Percentiles rank a stretch among this genome's conserved stretches.
Conservation (phyloP, 2,888 invertebrate genomes). For the Xylota segnis region DNA sequence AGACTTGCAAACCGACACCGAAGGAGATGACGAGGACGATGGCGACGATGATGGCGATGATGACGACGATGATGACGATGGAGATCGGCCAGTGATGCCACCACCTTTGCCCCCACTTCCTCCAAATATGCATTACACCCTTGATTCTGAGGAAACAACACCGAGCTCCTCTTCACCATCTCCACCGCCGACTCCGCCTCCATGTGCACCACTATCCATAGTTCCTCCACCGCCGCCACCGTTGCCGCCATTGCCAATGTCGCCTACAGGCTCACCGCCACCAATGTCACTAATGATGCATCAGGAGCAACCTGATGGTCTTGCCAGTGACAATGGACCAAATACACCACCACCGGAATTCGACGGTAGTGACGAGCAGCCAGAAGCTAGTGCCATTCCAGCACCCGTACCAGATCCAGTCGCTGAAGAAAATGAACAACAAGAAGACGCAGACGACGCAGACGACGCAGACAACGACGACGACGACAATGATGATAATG, state of each 20-base stretch:
- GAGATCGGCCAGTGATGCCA: conserved; percentile 78
- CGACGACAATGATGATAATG: conserved; percentile 59
- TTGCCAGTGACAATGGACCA: conserved; percentile 71
- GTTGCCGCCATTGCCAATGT: conserved; percentile 74
- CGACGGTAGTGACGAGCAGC: conserved; percentile 39
- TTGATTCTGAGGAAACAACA: conserved; percentile 78
- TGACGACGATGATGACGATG: conserved; percentile 80
- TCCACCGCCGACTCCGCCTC: conserved; percentile 83
- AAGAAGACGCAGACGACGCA: conserved; percentile 15
- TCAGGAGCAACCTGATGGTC: conserved; percentile 60
- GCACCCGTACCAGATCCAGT: conserved; percentile 15
- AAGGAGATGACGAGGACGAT: conserved; percentile 72
- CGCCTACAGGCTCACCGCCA: conserved; percentile 66
- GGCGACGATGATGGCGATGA: conserved; percentile 68
- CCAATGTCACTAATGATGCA: conserved; percentile 59
- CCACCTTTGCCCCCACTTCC: conserved; percentile 83
- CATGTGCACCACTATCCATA: conserved; percentile 79
- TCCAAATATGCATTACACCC: conserved; percentile 82
- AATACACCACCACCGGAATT: conserved; percentile 78
- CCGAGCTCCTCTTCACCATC: conserved; percentile 82
- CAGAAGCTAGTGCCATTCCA: conserved; percentile 49
- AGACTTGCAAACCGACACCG: conserved; percentile 78
- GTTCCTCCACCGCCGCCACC: conserved; percentile 80
- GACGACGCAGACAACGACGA: conserved; percentile 17
- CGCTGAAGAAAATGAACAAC: conserved; percentile 11